Base-by-base conservation (phyloP, 2,797 vertebrate species). In the Gymnothorax javanicus region DNA sequence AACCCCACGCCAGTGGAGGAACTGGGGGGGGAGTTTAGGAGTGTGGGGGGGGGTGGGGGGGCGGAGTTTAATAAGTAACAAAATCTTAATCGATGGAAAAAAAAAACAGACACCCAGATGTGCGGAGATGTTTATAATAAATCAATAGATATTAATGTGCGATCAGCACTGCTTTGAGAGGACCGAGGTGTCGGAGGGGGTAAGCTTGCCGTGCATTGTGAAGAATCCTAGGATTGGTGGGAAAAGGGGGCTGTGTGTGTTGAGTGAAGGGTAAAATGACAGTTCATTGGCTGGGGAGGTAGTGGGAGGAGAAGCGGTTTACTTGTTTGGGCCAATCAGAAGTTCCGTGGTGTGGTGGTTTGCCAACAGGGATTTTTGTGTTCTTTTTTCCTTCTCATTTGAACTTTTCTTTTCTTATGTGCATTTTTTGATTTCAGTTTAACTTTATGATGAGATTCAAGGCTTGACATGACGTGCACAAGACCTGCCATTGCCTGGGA, bases 391-490 rank as follows among this genome's bases (percentile, higher is more conserved):
- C 67, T 86, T 81, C 73, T 87, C 17, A 9, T 67, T 84, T 89
- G 75, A 7, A 85, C 57, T 71, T 87, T 83, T 86, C 92, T 92
- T 91, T 82, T 91, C 92, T 84, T 12, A 87, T 86, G 92, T 79
- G 75, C 77, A 83, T 92, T 92, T 91, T 75, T 75, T 94, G 93
- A 90, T 89, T 86, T 93, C 93, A 92, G 93, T 94, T 94, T 91
- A 93, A 94, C 59, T 92, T 92, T 89, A 92, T 90, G 84, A 93
- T 89, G 88, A 92, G 92, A 94, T 93, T 94, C 92, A 93, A 93
- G 93, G 92, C 91, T 93, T 94, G 93, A 93, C 90, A 93, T 94
- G 90, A 94, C 93, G 94, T 94, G 93, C 91, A 93, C 90, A 93
- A 59, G 73, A 86, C 90, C 93, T 93, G 92, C 93, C 91, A 90